A percentile compares a stretch with the other conserved stretches of the same genome.
Evolutionary conservation across 2,888 invertebrate genomes (phyloP).

Genomic region (Lymantria dispar): DNA sequence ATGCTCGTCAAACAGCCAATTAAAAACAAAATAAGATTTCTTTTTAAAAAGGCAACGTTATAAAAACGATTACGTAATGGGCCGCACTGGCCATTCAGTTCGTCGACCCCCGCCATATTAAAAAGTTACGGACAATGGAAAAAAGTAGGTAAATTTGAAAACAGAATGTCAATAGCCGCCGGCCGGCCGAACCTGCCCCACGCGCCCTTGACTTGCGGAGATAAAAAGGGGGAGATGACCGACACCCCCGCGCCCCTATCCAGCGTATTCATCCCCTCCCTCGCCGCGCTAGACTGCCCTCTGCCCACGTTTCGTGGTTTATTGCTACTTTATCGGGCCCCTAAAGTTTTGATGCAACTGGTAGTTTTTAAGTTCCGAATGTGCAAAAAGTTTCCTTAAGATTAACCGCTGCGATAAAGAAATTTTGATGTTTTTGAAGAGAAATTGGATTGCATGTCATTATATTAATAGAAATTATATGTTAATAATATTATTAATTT

Average conservation of each 20-base stretch:
- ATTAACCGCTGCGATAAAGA: conserved; percentile 28
- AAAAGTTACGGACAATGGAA: conserved; percentile 80
- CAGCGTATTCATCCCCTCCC: conserved; percentile 19
- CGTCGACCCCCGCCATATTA: conserved; percentile 69
- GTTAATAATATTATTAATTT: too few relatives aligned
- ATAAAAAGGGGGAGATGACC: conserved; percentile 79
- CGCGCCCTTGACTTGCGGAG: conserved; percentile 80
- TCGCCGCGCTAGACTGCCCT: conserved; percentile 38
- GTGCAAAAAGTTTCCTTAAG: conserved; percentile 22
- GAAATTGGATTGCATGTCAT: too few relatives aligned
- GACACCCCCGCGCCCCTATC: conserved; percentile 46
- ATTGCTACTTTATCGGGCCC: conserved; percentile 63
- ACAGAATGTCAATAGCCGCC: conserved; percentile 81
- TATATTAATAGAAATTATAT: too few relatives aligned
- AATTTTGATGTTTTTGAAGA: conserved; percentile 4
- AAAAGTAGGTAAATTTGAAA: conserved; percentile 77
- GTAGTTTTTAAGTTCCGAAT: conserved; percentile 37
- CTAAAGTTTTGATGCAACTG: conserved; percentile 61
- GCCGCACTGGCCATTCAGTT: conserved; percentile 63
- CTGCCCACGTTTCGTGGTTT: conserved; percentile 61
- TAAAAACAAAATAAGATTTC: conserved; percentile 40
- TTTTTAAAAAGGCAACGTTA: conserved; percentile 35
- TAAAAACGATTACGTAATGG: conserved; percentile 51
- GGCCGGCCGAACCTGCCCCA: conserved; percentile 80
- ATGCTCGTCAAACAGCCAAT: conserved; percentile 18